phyloP scores from a whole-genome alignment of 2,113 vertebrate species.

The Leptosomus discolor region DNA sequence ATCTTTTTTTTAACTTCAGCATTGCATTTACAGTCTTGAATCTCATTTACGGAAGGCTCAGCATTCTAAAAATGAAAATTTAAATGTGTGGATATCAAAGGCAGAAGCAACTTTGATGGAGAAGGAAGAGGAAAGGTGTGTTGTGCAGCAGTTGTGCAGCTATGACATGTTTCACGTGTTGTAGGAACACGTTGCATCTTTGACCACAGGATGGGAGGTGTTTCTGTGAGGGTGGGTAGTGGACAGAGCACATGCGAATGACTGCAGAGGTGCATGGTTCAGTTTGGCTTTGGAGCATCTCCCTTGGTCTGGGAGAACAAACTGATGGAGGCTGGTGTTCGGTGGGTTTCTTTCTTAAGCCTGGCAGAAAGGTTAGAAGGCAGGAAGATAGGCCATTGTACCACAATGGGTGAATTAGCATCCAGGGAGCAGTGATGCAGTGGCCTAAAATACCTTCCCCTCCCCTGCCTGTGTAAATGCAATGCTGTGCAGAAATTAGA shows the following conservation, averaged over 20 bases:
- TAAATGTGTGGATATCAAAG: background rate
- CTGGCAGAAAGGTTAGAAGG: background rate
- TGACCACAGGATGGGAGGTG: background rate
- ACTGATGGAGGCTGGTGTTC: background rate
- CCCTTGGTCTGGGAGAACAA: background rate
- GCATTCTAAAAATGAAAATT: background rate
- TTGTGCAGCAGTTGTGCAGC: background rate
- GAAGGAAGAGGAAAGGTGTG: background rate
- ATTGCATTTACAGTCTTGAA: background rate
- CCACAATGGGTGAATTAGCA: background rate
- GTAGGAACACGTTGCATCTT: background rate
- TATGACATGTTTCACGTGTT: fast-evolving
- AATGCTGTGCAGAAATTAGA: background rate
- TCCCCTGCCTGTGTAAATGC: background rate
- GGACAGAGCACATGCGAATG: background rate
- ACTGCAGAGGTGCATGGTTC: fast-evolving
- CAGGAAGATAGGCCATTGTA: background rate
- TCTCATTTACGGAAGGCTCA: background rate
- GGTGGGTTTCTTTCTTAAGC: background rate
- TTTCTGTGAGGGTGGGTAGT: background rate
- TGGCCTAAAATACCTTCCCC: background rate
- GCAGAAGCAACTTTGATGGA: background rate
- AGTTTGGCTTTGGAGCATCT: background rate
- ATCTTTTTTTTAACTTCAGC: background rate
- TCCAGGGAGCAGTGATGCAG: background rate